These are phyloP conservation scores for Cryptops parisi DNA, from an alignment of 2,888 invertebrate genomes.

Conservation along the genomic window DNA sequence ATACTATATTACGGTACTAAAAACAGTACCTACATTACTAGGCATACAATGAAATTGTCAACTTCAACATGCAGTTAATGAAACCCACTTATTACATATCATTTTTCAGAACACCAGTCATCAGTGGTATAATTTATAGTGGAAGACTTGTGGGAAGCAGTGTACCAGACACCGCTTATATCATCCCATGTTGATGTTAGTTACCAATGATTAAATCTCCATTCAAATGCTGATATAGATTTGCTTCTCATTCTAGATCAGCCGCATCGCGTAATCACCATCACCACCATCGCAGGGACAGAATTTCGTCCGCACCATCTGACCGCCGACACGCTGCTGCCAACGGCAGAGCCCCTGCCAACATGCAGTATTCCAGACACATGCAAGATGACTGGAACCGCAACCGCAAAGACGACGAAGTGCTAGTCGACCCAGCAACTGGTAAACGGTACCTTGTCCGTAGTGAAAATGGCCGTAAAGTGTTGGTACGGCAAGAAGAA, in stretches of 20 bases:
- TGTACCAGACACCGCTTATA: too few relatives aligned
- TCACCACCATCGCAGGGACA: constrained; percentile 4
- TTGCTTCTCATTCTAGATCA: too few relatives aligned
- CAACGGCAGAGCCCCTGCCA: constrained; percentile 2
- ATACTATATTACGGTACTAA: too few relatives aligned
- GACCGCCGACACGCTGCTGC: neutral
- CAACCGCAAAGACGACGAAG: constrained; percentile 3
- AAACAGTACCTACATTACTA: too few relatives aligned
- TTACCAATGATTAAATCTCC: too few relatives aligned
- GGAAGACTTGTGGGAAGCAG: too few relatives aligned
- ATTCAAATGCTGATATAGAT: neutral
- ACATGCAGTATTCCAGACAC: constrained; percentile 10
- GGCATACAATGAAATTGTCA: too few relatives aligned
- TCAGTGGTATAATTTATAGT: too few relatives aligned
- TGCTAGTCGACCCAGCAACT: neutral
- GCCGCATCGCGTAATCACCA: constrained; percentile 6
- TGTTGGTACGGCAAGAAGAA: neutral
- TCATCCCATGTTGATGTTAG: too few relatives aligned
- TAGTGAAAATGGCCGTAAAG: neutral
- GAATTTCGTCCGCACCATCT: constrained; percentile 2
- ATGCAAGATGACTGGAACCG: neutral
- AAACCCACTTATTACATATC: too few relatives aligned
- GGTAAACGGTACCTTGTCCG: neutral
- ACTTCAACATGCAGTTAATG: too few relatives aligned
- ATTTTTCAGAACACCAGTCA: too few relatives aligned